These are phyloP conservation scores for Biston stratarius DNA, from an alignment of 2,888 invertebrate species.

Conservation along the genomic window DNA sequence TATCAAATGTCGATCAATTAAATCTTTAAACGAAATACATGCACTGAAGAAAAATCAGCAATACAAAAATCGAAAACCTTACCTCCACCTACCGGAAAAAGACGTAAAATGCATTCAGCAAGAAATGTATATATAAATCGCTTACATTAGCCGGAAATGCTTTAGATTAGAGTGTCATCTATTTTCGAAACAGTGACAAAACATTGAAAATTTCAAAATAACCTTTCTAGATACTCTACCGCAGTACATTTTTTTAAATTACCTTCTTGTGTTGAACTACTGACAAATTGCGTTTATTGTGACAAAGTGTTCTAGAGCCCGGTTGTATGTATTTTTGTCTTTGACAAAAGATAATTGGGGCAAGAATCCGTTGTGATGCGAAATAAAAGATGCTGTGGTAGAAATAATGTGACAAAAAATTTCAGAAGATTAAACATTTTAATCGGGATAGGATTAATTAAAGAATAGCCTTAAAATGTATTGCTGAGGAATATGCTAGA, in stretches of 20 bases:
- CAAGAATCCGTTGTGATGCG: conserved; percentile 15
- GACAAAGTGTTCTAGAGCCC: conserved; percentile 7
- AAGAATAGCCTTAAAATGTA: too few relatives aligned
- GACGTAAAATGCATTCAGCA: neutral
- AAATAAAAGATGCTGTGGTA: neutral
- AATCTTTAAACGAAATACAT: too few relatives aligned
- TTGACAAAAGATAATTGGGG: conserved; percentile 29
- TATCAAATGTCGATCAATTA: too few relatives aligned
- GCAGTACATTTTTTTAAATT: neutral
- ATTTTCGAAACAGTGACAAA: conserved; percentile 12
- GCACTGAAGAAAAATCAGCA: too few relatives aligned
- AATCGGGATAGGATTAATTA: too few relatives aligned
- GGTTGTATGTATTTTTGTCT: conserved; percentile 19
- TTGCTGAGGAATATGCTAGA: too few relatives aligned
- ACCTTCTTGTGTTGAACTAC: neutral
- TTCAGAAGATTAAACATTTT: neutral
- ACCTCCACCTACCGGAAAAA: neutral
- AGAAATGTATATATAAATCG: neutral
- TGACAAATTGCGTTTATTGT: neutral
- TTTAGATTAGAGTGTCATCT: conserved; percentile 2
- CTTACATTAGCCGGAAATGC: neutral
- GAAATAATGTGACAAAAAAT: neutral
- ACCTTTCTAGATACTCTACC: neutral
- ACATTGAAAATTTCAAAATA: neutral
- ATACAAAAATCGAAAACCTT: neutral